A percentile compares a stretch with the other conserved stretches of the same genome.
These are phyloP conservation scores for Eristalis pertinax DNA, from an alignment of 2,888 invertebrate species.

Conservation along the genomic window DNA sequence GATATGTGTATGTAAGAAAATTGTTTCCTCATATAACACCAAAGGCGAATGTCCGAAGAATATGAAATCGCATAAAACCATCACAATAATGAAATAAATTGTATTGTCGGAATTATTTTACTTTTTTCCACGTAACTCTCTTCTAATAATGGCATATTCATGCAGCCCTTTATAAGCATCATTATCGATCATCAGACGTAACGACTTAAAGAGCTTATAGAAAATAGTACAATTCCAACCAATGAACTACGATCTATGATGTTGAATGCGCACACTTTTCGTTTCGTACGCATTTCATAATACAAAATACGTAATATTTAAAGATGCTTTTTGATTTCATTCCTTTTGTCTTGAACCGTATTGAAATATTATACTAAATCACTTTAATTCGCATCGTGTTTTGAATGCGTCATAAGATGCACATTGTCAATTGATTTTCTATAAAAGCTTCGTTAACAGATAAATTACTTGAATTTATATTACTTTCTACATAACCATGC, in stretches of 20 bases:
- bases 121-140: conserved; percentile 1
- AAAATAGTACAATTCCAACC: conserved; percentile 1
- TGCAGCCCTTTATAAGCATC: background rate
- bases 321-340: background rate
- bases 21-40: background rate
- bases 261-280: conserved; percentile 3
- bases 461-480: background rate
- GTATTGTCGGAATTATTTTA: background rate
- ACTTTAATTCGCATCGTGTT: background rate
- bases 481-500: conserved; percentile 42
- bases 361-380: background rate
- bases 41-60: background rate
- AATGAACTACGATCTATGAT: background rate
- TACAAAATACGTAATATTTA: background rate
- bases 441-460: background rate
- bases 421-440: background rate
- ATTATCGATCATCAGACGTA: conserved; percentile 20
- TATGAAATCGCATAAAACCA: background rate
- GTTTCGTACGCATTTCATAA: conserved; percentile 24
- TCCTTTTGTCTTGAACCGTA: background rate
- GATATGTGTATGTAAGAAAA: background rate
- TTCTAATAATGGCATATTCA: background rate
- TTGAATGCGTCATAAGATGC: background rate
- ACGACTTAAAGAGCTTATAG: conserved; percentile 11
- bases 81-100: background rate